Percentiles rank a stretch among this genome's conserved stretches.
These are phyloP conservation scores for Euphonia xanthogaster DNA, from an alignment of 2,797 vertebrate genomes.

Conservation along the genomic window DNA sequence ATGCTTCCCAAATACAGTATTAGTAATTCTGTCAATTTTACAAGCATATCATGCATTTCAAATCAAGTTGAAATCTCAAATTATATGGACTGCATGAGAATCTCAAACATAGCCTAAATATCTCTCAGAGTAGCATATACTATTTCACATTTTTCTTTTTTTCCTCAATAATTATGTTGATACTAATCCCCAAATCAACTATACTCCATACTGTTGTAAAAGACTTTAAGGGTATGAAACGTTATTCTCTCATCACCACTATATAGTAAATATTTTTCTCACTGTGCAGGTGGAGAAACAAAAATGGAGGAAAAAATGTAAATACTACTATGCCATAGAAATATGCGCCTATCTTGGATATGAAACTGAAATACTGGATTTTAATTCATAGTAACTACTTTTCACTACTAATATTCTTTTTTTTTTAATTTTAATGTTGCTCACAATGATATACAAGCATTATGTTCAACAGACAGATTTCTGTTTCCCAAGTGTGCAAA, in stretches of 20 bases:
- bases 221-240: not conserved
- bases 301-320: not conserved
- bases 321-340: not conserved
- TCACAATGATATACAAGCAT: not conserved
- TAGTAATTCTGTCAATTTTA: not conserved
- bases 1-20: not conserved
- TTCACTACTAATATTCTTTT: not conserved
- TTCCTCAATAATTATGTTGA: not conserved
- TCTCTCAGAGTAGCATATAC: not conserved
- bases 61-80: not conserved
- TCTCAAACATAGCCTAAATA: not conserved
- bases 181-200: not conserved
- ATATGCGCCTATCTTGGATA: not conserved
- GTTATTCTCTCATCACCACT: not conserved
- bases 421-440: not conserved
- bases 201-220: not conserved
- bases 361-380: not conserved
- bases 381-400: not conserved
- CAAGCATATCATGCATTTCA: not conserved
- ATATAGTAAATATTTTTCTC: not conserved
- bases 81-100: not conserved
- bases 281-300: not conserved
- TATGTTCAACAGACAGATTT: not conserved
- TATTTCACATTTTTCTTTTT: not conserved
- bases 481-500: not conserved